A percentile compares a stretch with the other conserved stretches of the same genome.
These are phyloP conservation scores for Lamellibrachia satsuma DNA, from an alignment of 2,888 invertebrate species.

Conservation along the genomic window DNA sequence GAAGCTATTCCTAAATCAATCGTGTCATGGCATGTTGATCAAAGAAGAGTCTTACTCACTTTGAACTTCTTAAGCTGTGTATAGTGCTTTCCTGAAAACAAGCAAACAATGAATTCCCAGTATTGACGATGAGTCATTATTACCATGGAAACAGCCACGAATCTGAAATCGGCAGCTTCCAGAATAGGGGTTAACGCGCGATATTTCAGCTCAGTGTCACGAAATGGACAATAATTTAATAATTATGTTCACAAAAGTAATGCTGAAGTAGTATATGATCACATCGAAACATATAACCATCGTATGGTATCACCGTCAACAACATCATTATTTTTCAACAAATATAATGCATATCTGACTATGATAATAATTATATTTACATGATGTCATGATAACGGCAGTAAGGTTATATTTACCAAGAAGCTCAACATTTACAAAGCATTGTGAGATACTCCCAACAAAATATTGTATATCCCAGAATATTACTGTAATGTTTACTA, in stretches of 20 bases:
- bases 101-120: not conserved
- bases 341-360: not conserved
- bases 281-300: not conserved
- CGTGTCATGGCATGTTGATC: not conserved
- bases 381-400: not conserved
- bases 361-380: not conserved
- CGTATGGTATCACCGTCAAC: not conserved
- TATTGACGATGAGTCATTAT: conserved; percentile 13
- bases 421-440: not conserved
- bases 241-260: not conserved
- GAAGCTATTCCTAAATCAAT: not conserved
- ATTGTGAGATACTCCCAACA: not conserved
- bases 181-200: not conserved
- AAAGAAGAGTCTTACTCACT: not conserved
- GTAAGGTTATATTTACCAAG: not conserved
- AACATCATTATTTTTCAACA: not conserved
- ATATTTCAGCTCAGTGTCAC: not conserved
- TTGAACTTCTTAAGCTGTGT: not conserved
- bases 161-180: not conserved
- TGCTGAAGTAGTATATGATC: not conserved
- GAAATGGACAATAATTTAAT: not conserved
- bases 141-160: not conserved
- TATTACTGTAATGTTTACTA: not conserved
- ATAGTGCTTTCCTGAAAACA: conserved; percentile 17
- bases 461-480: not conserved